A percentile compares a stretch with the other conserved stretches of the same genome.
These are phyloP conservation scores for Trichomalopsis sarcophagae DNA, from an alignment of 1,140 invertebrate genomes.

Conservation along the genomic window DNA sequence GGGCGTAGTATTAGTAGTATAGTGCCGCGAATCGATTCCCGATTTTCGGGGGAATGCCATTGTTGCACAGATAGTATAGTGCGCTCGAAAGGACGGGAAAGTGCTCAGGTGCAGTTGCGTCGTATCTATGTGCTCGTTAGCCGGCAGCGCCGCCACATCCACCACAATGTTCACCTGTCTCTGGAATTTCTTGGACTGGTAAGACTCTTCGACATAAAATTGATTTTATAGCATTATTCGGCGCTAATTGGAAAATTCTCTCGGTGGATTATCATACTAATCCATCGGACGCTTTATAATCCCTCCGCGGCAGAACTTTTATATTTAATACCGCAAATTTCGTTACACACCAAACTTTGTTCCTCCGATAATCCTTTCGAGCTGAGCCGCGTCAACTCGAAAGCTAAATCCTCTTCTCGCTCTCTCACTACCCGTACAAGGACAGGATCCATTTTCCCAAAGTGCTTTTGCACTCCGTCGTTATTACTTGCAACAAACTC, in stretches of 20 bases:
- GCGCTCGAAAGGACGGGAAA: not conserved
- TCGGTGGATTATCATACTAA: too few relatives aligned
- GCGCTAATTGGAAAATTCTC: too few relatives aligned
- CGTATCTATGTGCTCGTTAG: constrained; percentile 14
- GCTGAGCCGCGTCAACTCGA: too few relatives aligned
- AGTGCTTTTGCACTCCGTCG: too few relatives aligned
- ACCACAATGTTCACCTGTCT: constrained; percentile 79
- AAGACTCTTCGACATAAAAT: constrained; percentile 64
- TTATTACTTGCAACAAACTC: not conserved
- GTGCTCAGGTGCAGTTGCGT: not conserved
- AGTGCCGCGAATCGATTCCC: not conserved
- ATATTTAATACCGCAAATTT: too few relatives aligned
- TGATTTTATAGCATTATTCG: not conserved
- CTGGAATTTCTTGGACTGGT: constrained; percentile 82
- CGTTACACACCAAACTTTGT: too few relatives aligned
- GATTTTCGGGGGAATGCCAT: not conserved
- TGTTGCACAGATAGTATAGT: not conserved
- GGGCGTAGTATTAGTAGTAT: not conserved
- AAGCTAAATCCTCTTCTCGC: too few relatives aligned
- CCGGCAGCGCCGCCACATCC: not conserved
- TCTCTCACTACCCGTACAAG: too few relatives aligned
- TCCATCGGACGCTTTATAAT: too few relatives aligned
- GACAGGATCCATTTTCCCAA: too few relatives aligned
- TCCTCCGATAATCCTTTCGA: too few relatives aligned
- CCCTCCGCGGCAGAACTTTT: too few relatives aligned